Evolutionary conservation across 2,888 invertebrate genomes (phyloP).

Genomic region (Dusona sp.): DNA sequence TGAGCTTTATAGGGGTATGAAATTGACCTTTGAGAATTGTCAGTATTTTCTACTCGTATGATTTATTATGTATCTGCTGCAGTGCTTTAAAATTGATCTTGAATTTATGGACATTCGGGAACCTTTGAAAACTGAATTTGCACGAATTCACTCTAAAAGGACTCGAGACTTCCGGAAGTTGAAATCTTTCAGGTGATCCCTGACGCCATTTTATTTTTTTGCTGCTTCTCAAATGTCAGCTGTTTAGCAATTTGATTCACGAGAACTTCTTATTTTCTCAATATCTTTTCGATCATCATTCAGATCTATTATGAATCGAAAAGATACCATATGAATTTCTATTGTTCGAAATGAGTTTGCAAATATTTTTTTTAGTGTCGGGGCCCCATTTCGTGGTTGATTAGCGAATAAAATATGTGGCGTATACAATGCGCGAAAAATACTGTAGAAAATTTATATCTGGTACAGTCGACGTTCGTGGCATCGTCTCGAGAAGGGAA

Average conservation of each 20-base stretch:
- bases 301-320: neutral
- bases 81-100: neutral
- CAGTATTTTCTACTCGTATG: neutral
- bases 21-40: slow-evolving; percentile 2
- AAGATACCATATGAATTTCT: neutral
- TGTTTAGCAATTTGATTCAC: neutral
- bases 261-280: neutral
- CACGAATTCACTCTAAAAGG: neutral
- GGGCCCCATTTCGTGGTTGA: slow-evolving; percentile 15
- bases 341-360: slow-evolving; percentile 10
- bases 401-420: neutral
- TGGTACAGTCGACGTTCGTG: slow-evolving; percentile 76
- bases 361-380: slow-evolving; percentile 9
- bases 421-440: slow-evolving; percentile 29
- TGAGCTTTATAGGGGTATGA: neutral
- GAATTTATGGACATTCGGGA: neutral
- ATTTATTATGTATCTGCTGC: neutral
- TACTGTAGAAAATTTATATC: slow-evolving; percentile 79
- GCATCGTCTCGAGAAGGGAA: slow-evolving; percentile 78
- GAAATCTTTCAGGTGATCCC: neutral
- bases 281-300: neutral
- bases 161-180: neutral
- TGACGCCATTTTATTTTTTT: neutral
- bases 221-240: neutral
- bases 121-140: neutral